Base-by-base conservation (phyloP, 2,888 invertebrate genomes). In the Blastobasis lacticolella region DNA sequence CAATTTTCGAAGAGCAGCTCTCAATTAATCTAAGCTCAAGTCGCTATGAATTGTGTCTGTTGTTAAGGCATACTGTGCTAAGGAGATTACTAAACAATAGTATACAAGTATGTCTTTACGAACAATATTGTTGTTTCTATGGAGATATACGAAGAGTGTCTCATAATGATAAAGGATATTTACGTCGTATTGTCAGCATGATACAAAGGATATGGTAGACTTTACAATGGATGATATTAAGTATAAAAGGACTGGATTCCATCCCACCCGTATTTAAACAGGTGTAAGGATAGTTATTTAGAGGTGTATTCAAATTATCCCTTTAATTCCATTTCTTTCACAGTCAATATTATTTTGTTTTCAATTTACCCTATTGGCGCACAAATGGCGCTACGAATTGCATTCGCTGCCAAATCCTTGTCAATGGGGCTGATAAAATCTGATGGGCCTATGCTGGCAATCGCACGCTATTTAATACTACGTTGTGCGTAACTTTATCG, bases 401-500 rank as follows among this genome's bases (percentile, higher is more conserved):
- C 38, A 40, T 10, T 8, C 36, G 10, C 69, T 66, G 81, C 81
- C 78, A 81, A 83, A 81, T 78, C 72, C 69, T 66, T 81, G 79
- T 81, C 81, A 78, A 81, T 78, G 64, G 69, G 65, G 67, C 71
- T 77, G 76, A 82, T 82, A 83, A 84, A 85, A 82, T 82, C 85
- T 81, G 77, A 84, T 80, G 72, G 70, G 63, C 63, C 62, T 63
- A 52, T 59, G 64, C 63, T 38, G 38, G 64, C 60, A 61, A 62
- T 63, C 68, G 62, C 63, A 23, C 23, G 23, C 23, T 23, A 23
- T 23, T 23, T 23, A 23, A 23, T 23, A 23, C 23, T 23, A 23
- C 23, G 23, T 23, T 23, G 23, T 23, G 3, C 23, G 23, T 23
- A 23, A 23, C n/a, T n/a, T n/a, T n/a, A n/a, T n/a, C n/a, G n/a